Evolutionary conservation across 37 sponge, comb jelly and placozoan species (phyloP).

Genomic region (Amphimedon queenslandica): DNA sequence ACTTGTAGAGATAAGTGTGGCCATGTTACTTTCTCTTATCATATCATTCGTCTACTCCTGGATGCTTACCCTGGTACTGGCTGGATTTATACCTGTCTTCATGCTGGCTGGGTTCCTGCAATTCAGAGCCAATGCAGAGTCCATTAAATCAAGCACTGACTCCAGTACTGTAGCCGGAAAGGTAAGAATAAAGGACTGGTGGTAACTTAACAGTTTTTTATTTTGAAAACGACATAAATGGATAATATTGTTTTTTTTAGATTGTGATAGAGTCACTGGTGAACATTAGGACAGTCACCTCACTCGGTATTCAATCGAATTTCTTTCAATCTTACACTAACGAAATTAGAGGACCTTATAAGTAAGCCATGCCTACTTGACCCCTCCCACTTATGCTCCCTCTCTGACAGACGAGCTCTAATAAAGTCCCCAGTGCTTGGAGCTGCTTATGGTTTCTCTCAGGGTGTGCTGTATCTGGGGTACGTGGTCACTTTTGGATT

Average conservation of each 20-base stretch:
- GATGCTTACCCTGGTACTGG: slow-evolving; percentile 61
- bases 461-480: slow-evolving; percentile 39
- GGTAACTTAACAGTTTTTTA: background rate
- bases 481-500: slow-evolving; percentile 67
- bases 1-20: slow-evolving; percentile 39
- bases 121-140: slow-evolving; percentile 3
- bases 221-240: too few relatives aligned
- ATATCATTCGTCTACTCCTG: slow-evolving; percentile 73
- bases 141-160: slow-evolving; percentile 20
- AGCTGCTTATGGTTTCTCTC: slow-evolving; percentile 63
- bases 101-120: slow-evolving; percentile 30
- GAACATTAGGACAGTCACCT: slow-evolving; percentile 81
- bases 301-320: slow-evolving; percentile 46
- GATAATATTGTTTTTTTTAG: too few relatives aligned
- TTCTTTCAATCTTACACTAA: slow-evolving; percentile 24
- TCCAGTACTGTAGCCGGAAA: slow-evolving; percentile 32
- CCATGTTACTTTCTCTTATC: slow-evolving; percentile 35
- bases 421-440: slow-evolving; percentile 12
- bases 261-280: slow-evolving; percentile 70
- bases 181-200: slow-evolving; percentile 16
- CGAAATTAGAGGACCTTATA: slow-evolving; percentile 16
- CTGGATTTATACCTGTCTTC: slow-evolving; percentile 47
- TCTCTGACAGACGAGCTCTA: slow-evolving; percentile 11
- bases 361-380: too few relatives aligned
- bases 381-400: too few relatives aligned